A percentile compares a stretch with the other conserved stretches of the same genome.
Evolutionary conservation across 35 echinoderm and acorn worm genomes (phyloP).

Genomic region (Lytechinus pictus): DNA sequence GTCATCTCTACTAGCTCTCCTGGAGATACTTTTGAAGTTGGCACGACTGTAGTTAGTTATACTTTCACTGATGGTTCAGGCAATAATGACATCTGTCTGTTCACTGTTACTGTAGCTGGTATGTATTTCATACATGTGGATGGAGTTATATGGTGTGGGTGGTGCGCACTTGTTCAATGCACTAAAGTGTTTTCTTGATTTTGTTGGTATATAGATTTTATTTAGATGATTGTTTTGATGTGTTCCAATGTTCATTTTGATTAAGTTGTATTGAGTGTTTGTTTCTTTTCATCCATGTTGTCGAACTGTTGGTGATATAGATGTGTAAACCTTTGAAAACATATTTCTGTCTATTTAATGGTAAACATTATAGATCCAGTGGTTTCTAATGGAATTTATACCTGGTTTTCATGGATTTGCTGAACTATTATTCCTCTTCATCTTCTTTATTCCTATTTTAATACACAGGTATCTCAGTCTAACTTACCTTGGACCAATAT

Average conservation of each 20-base stretch:
- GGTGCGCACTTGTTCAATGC: not conserved
- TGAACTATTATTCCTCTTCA: no score
- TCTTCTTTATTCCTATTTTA: no score
- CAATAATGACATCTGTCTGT: conserved; percentile 57
- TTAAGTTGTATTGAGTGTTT: not conserved
- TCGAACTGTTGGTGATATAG: no score
- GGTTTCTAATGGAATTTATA: no score
- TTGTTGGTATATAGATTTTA: not conserved
- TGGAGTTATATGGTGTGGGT: no score
- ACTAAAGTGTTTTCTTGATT: not conserved
- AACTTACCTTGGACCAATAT: no score
- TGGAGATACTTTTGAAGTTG: conserved; percentile 63
- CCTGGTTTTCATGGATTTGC: no score
- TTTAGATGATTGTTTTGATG: no score
- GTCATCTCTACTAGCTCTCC: not conserved
- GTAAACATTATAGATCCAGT: no score
- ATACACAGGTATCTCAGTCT: no score
- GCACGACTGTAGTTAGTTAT: conserved; percentile 59
- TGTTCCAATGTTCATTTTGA: not conserved
- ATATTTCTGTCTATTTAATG: no score
- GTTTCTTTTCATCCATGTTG: not conserved
- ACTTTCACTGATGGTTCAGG: conserved; percentile 59
- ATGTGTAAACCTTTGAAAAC: no score
- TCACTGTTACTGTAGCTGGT: conserved; percentile 58
- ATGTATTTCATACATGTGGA: not conserved